A percentile compares a stretch with the other conserved stretches of the same genome.
Evolutionary conservation across 2,888 invertebrate genomes (phyloP).

Genomic region (Oligia fasciuncula): DNA sequence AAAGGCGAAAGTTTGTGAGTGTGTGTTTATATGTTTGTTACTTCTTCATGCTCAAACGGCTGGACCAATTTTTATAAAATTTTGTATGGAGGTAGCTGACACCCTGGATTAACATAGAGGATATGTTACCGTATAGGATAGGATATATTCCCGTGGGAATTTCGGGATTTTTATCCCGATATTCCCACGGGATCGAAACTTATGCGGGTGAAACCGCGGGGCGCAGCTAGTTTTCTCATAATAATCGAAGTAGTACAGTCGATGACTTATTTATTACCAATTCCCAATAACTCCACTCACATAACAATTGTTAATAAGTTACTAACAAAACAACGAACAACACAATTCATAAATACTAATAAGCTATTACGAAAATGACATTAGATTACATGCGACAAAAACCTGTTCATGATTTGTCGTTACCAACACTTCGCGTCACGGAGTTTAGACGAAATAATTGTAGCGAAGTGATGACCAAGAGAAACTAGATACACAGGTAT

Average conservation of each 20-base stretch:
- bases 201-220: no score
- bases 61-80: no score
- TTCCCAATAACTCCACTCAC: neutral
- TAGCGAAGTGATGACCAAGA: constrained; percentile 21
- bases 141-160: no score
- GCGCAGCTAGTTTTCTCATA: neutral
- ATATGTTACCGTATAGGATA: no score
- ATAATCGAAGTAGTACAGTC: neutral
- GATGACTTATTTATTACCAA: neutral
- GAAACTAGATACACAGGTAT: neutral
- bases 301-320: constrained; percentile 34
- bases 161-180: no score
- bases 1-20: no score
- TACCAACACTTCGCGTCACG: constrained; percentile 31
- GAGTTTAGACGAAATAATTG: constrained; percentile 30
- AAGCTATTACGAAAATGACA: constrained; percentile 36
- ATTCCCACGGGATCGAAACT: no score
- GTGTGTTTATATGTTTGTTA: no score
- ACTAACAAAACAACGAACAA: constrained; percentile 9
- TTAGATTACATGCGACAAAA: constrained; percentile 38
- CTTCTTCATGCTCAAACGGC: no score
- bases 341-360: constrained; percentile 31
- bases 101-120: no score
- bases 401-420: constrained; percentile 25
- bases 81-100: no score